phyloP scores from a whole-genome alignment of 2,888 invertebrate species.

The Dinocampus coccinellae region DNA sequence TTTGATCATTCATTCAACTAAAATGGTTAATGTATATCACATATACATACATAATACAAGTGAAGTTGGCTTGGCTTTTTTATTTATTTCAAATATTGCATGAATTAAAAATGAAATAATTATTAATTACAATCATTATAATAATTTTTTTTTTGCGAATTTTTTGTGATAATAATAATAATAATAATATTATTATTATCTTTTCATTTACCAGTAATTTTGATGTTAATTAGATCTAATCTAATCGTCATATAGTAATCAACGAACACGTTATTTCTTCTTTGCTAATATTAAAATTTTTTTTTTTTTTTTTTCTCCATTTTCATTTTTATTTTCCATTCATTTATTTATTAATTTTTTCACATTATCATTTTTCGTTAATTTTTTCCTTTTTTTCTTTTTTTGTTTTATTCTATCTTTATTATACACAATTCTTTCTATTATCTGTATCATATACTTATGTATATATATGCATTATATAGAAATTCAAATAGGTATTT shows the following conservation, averaged over 20 bases:
- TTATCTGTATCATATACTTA: conserved; percentile 44
- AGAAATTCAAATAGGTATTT: conserved; percentile 54
- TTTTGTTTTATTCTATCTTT: too few species aligned
- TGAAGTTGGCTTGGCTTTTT: not conserved
- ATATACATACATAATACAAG: not conserved
- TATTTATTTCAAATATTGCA: conserved; percentile 16
- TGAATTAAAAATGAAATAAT: conserved; percentile 15
- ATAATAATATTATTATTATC: too few species aligned
- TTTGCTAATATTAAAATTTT: conserved; percentile 6
- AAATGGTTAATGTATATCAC: not conserved
- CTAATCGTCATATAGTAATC: conserved; percentile 11
- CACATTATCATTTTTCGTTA: too few species aligned
- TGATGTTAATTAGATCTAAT: conserved; percentile 3
- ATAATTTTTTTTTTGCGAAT: not conserved
- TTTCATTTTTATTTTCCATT: conserved; percentile 32
- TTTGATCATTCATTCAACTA: not conserved
- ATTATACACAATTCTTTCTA: conserved; percentile 56
- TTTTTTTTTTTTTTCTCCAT: conserved; percentile 34
- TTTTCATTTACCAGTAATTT: not conserved
- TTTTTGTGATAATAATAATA: too few species aligned
- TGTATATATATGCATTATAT: conserved; percentile 45
- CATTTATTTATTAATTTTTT: conserved; percentile 38
- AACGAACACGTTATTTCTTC: conserved; percentile 18
- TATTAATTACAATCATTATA: not conserved
- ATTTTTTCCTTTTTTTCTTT: too few species aligned